phyloP scores from a whole-genome alignment of 2,797 vertebrate species.

The Macropus fuliginosus region DNA sequence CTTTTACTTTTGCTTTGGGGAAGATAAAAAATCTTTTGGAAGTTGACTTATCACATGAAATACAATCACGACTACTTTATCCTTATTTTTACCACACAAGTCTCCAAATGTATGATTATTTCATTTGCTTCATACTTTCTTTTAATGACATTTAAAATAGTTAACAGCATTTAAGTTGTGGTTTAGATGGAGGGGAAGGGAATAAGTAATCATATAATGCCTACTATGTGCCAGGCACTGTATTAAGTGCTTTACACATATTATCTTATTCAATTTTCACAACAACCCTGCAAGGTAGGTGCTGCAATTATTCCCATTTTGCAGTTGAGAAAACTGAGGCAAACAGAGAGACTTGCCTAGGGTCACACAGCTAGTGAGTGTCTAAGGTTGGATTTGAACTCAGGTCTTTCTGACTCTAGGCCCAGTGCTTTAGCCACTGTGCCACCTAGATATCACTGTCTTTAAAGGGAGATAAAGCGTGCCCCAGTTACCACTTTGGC shows the following conservation, averaged over 20 bases:
- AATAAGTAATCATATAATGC: not conserved
- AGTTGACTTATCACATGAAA: not conserved
- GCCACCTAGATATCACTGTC: not conserved
- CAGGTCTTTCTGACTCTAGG: not conserved
- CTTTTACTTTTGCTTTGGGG: conserved; percentile 1
- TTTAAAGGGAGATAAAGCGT: not conserved
- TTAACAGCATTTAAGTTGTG: conserved; percentile 43
- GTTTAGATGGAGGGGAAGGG: not conserved
- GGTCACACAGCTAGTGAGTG: not conserved
- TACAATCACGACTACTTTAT: conserved; percentile 1
- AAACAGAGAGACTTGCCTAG: not conserved
- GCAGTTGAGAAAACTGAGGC: not conserved
- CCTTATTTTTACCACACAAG: conserved; percentile 17
- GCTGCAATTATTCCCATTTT: not conserved
- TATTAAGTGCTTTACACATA: not conserved
- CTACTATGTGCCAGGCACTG: not conserved
- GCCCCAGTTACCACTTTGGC: not conserved
- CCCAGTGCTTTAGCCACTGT: not conserved
- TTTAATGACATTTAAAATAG: conserved; percentile 33
- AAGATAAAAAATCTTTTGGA: conserved; percentile 3
- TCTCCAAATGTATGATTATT: conserved; percentile 29
- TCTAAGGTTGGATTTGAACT: not conserved
- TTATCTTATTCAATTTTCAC: not conserved
- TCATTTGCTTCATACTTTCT: conserved; percentile 33
- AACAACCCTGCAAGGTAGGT: not conserved